Percentiles rank a stretch among this genome's conserved stretches.
Evolutionary conservation across 1,140 invertebrate genomes (phyloP).

Genomic region (Drosophila busckii): DNA sequence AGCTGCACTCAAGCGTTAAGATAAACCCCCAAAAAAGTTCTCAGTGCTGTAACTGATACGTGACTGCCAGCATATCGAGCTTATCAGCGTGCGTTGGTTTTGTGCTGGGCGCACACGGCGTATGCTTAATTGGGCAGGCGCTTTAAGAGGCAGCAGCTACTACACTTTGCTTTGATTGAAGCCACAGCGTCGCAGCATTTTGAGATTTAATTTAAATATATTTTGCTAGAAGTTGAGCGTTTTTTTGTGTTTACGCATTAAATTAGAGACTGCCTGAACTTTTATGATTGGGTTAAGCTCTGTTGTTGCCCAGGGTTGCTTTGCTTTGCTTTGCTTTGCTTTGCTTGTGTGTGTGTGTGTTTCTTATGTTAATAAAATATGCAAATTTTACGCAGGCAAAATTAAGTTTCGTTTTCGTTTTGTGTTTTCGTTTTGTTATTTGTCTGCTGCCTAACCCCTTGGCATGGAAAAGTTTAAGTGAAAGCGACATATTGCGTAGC

Average conservation of each 20-base stretch:
- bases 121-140: constrained; percentile 28
- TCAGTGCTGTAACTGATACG: constrained; percentile 31
- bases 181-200: constrained; percentile 34
- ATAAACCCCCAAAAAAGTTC: too few relatives aligned
- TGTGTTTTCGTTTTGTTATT: too few relatives aligned
- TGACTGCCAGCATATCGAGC: constrained; percentile 24
- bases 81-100: constrained; percentile 37
- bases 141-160: neutral
- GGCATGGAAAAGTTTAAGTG: neutral
- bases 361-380: constrained; percentile 73
- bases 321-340: too few relatives aligned
- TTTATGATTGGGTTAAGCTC: constrained; percentile 65
- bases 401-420: constrained; percentile 59
- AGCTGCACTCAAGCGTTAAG: constrained; percentile 34
- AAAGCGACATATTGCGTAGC: constrained; percentile 18
- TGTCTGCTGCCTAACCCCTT: too few relatives aligned
- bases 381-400: constrained; percentile 62
- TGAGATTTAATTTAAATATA: constrained; percentile 67
- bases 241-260: constrained; percentile 73
- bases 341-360: constrained; percentile 55
- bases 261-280: constrained; percentile 53
- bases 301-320: constrained; percentile 34
- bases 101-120: constrained; percentile 9
- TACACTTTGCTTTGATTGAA: constrained; percentile 22
- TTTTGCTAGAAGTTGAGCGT: constrained; percentile 42